Percentiles rank a stretch among this genome's conserved stretches.
These are phyloP conservation scores for Trachurus trachurus DNA, from an alignment of 2,797 vertebrate genomes.

Conservation along the genomic window DNA sequence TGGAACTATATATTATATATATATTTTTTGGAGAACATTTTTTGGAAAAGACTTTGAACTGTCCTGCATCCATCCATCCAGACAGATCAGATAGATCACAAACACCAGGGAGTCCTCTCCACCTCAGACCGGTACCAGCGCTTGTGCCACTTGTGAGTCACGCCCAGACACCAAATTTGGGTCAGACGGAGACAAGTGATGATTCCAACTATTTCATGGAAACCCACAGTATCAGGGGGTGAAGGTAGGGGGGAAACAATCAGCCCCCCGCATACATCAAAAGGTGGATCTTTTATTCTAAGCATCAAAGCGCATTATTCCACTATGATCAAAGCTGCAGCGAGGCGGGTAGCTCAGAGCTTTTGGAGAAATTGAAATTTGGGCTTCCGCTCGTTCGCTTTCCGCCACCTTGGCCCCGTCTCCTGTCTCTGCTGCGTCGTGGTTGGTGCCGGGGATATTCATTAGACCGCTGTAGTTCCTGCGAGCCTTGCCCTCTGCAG, in stretches of 20 bases:
- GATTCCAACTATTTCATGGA: constrained; percentile 64
- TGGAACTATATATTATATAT: too few species aligned
- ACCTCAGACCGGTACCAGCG: constrained; percentile 10
- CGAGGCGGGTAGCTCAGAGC: constrained; percentile 64
- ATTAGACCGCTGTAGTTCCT: constrained; percentile 37
- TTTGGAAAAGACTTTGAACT: constrained; percentile 18
- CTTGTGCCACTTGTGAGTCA: constrained; percentile 51
- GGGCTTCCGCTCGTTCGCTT: constrained; percentile 58
- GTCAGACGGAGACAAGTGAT: constrained; percentile 62
- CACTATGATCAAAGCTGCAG: constrained; percentile 79
- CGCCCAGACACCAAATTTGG: constrained; percentile 58
- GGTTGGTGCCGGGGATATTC: constrained; percentile 39
- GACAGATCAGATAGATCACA: constrained; percentile 14
- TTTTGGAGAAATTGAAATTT: constrained; percentile 75
- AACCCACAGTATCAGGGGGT: constrained; percentile 38
- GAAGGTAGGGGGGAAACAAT: constrained; percentile 24
- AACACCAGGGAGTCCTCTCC: constrained; percentile 36
- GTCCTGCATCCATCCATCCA: constrained; percentile 2
- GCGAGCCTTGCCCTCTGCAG: constrained; percentile 22
- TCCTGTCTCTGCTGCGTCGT: constrained; percentile 35
- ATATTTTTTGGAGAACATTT: too few species aligned
- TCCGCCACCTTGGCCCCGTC: constrained; percentile 36
- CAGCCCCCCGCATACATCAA: constrained; percentile 70
- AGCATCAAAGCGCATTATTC: constrained; percentile 81
- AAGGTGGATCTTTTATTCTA: constrained; percentile 79